phyloP scores from a whole-genome alignment of 2,113 vertebrate species.

The Glaucidium brasilianum region DNA sequence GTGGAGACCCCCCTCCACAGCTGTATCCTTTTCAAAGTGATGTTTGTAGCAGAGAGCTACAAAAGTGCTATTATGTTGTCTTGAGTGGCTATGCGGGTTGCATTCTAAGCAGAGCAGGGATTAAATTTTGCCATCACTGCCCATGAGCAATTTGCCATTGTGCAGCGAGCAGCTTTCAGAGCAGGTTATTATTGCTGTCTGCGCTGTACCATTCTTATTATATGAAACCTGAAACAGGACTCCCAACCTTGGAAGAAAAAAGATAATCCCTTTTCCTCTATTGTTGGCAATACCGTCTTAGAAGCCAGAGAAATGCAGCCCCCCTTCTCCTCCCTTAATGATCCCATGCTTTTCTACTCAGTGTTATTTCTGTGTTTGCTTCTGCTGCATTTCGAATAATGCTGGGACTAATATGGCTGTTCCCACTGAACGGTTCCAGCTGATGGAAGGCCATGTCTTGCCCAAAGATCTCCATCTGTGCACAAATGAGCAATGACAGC shows the following conservation, averaged over 20 bases:
- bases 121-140: constrained; percentile 64
- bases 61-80: constrained; percentile 66
- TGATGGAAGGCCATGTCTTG: neutral
- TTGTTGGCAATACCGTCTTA: neutral
- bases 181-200: constrained; percentile 54
- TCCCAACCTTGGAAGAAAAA: constrained; percentile 24
- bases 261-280: constrained; percentile 33
- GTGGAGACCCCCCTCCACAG: constrained; percentile 59
- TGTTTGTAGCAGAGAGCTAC: constrained; percentile 62
- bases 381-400: neutral
- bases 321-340: neutral
- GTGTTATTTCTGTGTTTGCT: neutral
- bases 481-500: neutral
- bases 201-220: neutral
- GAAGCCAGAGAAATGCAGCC: neutral
- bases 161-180: constrained; percentile 21
- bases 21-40: constrained; percentile 63
- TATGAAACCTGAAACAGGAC: constrained; percentile 49
- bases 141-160: constrained; percentile 65
- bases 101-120: constrained; percentile 60
- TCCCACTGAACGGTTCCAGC: neutral
- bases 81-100: constrained; percentile 59
- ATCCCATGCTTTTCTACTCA: neutral
- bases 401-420: neutral
- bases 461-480: neutral